These are phyloP conservation scores for Icerya purchasi DNA, from an alignment of 2,888 invertebrate genomes.

Conservation along the genomic window DNA sequence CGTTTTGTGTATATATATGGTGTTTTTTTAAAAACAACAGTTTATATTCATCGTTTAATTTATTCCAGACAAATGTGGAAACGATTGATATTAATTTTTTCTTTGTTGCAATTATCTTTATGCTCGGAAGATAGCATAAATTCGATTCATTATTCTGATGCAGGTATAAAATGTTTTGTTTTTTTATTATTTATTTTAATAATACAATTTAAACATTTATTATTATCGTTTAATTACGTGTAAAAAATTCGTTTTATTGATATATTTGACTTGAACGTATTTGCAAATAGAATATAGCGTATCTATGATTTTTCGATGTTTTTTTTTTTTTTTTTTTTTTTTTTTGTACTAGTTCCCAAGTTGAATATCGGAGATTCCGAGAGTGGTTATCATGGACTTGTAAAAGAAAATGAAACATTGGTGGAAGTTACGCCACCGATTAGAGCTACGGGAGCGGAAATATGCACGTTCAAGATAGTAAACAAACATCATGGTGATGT, in stretches of 20 bases:
- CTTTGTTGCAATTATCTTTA: slow-evolving; percentile 3
- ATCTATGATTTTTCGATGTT: no score
- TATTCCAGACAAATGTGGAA: slow-evolving; percentile 5
- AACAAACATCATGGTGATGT: slow-evolving; percentile 84
- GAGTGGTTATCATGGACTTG: slow-evolving; percentile 77
- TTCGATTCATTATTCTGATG: slow-evolving; percentile 10
- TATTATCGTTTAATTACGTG: no score
- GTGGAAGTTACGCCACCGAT: slow-evolving; percentile 86
- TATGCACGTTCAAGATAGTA: slow-evolving; percentile 72
- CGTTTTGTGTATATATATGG: no score
- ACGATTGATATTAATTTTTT: slow-evolving; percentile 4
- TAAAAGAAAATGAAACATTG: slow-evolving; percentile 75
- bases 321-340: no score
- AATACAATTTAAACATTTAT: no score
- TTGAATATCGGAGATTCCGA: slow-evolving; percentile 58
- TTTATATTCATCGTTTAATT: no score
- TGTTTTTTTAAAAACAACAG: no score
- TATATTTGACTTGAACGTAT: no score
- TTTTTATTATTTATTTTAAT: no score
- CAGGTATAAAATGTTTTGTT: slow-evolving; percentile 2
- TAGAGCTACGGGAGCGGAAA: slow-evolving; percentile 51
- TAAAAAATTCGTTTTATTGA: no score
- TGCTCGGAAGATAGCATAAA: slow-evolving; percentile 6
- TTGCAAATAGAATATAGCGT: no score
- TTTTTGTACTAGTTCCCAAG: slow-evolving; percentile 32